These are phyloP conservation scores for Lates calcarifer DNA, from an alignment of 2,113 vertebrate species.

Conservation along the genomic window DNA sequence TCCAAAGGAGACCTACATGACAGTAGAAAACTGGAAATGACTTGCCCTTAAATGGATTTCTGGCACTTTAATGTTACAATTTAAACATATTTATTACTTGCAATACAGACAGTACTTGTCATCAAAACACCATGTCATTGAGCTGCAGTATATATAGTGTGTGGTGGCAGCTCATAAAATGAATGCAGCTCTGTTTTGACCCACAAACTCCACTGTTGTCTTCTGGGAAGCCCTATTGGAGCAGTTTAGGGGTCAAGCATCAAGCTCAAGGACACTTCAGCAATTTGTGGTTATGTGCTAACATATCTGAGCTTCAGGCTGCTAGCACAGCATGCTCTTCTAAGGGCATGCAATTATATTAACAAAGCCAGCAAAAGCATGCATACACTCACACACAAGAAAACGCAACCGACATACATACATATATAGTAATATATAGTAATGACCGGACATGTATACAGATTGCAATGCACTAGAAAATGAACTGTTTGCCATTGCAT, in stretches of 20 bases:
- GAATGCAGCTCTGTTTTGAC: not conserved
- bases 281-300: conserved; percentile 53
- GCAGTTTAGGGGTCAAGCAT: conserved; percentile 45
- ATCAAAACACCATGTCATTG: not conserved
- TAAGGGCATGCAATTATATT: conserved; percentile 38
- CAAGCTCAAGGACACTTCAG: conserved; percentile 60
- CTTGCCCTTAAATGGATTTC: not conserved
- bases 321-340: conserved; percentile 10
- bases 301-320: conserved; percentile 51
- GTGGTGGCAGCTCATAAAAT: conserved; percentile 12
- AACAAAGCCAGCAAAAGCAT: conserved; percentile 21
- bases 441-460: not conserved
- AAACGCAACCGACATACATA: not conserved
- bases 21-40: not conserved
- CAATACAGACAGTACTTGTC: not conserved
- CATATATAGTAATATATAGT: not conserved
- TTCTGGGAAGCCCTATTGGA: conserved; percentile 24
- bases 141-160: not conserved
- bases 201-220: conserved; percentile 14
- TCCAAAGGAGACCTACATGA: not conserved
- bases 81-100: not conserved
- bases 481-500: not conserved
- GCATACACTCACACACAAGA: not conserved
- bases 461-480: not conserved
- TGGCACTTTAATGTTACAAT: conserved; percentile 10